Evolutionary conservation across 2,113 vertebrate genomes (phyloP).

Genomic region (Peromyscus polionotus): DNA sequence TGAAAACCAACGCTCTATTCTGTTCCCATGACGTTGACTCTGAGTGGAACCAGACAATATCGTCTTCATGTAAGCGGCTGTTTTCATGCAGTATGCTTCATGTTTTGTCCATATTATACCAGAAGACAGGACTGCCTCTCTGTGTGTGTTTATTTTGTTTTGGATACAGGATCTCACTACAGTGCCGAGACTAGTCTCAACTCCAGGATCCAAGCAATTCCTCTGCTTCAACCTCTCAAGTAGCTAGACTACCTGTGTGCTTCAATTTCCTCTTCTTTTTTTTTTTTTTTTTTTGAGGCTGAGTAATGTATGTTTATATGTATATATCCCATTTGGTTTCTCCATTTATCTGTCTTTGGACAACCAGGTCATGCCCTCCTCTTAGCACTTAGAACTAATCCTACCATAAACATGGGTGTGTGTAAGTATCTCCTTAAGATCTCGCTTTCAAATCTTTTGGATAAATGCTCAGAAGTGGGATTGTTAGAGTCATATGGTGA

Average conservation of each 20-base stretch:
- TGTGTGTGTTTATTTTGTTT: not conserved
- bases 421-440: not conserved
- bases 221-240: not conserved
- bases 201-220: not conserved
- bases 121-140: not conserved
- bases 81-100: not conserved
- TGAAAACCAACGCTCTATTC: not conserved
- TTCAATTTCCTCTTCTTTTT: not conserved
- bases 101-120: not conserved
- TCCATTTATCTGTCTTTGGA: not conserved
- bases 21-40: not conserved
- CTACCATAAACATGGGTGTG: not conserved
- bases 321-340: not conserved
- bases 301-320: not conserved
- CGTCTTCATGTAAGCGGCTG: not conserved
- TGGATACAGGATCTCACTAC: not conserved
- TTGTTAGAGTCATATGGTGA: slow-evolving; percentile 39
- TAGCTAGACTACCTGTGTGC: not conserved
- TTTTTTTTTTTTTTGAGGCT: not conserved
- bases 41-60: not conserved
- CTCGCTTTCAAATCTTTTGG: slow-evolving; percentile 10
- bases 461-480: slow-evolving; percentile 37
- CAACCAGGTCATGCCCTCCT: not conserved
- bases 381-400: not conserved
- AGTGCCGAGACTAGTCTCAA: not conserved